Evolutionary conservation across 92 coral and sea anemone species (phyloP), one percentile per base, ranked within the genome.

Genomic region (Porites lobata): DNA sequence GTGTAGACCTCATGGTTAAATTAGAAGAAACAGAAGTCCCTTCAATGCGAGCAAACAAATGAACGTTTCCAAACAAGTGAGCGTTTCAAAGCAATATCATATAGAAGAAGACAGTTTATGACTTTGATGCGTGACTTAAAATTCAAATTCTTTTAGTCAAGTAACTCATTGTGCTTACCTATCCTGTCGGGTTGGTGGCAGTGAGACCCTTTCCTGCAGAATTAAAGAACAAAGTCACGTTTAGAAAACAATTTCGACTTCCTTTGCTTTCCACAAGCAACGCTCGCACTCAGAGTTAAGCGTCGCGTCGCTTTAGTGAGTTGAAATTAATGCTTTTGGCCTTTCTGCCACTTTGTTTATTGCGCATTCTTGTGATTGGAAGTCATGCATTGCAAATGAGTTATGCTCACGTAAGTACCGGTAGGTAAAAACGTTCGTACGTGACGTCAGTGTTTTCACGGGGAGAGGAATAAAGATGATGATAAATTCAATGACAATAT

Each of bases 331-430:
- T 50, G 57, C 50, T 73, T 53, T 75, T 19, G 54, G 29, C 3
- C 62, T 29, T 53, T 32, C 43, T 9, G 65, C 52, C 65, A 70
- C 57, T 82, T 82, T 43, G 26, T 56, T 81, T 58, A 71, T 21
- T 54, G 77, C 52, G 47, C 43, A 62, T 15, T 50, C 12, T 82
- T 82, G 78, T 70, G 26, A 22, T 15, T 29, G 78, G 38, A 81
- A 18, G 65, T 71, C 86, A 82, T 82, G 86, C 78, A 82, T 82
- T 82, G 86, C 86, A 82, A 82, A 82, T 81, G 71, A 32, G 85
- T 12, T 47, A 22, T 20, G 51, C 38, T 63, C 56, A 38, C 47
- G 47, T 38, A 38, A 38, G 7, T 38, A 3, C 47, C 47, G 7
- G 47, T 54, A 47, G 43, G 56, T 78, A 21, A 78, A 38, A 63